phyloP scores from a whole-genome alignment of 2,113 vertebrate species.

The Alligator mississippiensis region DNA sequence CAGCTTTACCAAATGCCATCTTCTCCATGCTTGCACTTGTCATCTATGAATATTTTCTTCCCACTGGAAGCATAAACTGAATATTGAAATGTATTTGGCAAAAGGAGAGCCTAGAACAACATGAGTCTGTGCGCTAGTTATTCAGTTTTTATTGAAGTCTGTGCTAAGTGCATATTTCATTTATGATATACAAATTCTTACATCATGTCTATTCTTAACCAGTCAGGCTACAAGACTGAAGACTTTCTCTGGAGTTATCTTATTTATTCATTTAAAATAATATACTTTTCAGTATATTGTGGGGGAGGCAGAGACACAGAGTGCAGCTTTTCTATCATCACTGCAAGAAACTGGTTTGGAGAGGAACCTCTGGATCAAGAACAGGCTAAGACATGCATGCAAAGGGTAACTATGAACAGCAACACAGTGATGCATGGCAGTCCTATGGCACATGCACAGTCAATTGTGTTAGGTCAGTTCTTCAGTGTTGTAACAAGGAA shows the following conservation, averaged over 20 bases:
- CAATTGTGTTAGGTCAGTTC: not conserved
- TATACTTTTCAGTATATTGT: rapidly evolving
- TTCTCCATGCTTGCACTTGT: not conserved
- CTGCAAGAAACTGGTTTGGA: not conserved
- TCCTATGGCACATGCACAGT: not conserved
- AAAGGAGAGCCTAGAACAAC: not conserved
- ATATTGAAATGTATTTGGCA: not conserved
- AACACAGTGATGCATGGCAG: not conserved
- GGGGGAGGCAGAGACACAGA: not conserved
- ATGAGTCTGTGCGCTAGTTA: not conserved
- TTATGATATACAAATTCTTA: rapidly evolving
- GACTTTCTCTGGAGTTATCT: not conserved
- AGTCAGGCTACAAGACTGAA: not conserved
- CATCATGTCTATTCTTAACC: rapidly evolving
- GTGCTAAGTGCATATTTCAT: rapidly evolving
- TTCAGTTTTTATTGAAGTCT: not conserved
- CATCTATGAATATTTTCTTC: not conserved
- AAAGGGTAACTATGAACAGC: not conserved
- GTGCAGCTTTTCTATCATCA: too few relatives aligned
- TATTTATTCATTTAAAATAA: not conserved
- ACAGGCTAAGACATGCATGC: not conserved
- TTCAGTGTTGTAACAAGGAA: too few relatives aligned
- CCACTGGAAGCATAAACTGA: not conserved
- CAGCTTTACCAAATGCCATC: not conserved
- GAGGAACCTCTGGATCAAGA: not conserved